phyloP scores from a whole-genome alignment of 2,113 vertebrate genomes.

The Crotalus tigris region DNA sequence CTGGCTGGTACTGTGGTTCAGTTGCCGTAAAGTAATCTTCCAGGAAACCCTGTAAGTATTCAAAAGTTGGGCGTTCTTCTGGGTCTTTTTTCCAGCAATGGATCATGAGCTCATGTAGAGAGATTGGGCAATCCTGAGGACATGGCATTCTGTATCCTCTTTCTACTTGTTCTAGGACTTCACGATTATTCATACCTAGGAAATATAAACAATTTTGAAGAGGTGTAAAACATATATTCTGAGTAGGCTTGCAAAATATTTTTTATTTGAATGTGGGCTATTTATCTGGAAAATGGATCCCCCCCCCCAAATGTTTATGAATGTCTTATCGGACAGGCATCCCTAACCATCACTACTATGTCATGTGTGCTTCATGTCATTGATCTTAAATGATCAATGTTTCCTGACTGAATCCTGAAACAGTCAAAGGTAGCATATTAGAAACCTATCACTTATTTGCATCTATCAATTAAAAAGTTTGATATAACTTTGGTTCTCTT shows the following conservation, averaged over 20 bases:
- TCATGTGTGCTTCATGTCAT: background rate
- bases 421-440: background rate
- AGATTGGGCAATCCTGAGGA: constrained; percentile 94
- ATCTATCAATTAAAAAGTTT: background rate
- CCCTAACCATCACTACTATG: background rate
- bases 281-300: background rate
- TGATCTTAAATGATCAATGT: background rate
- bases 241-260: background rate
- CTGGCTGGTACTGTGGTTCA: constrained; percentile 98
- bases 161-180: constrained; percentile 98
- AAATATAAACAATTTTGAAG: constrained; percentile 22
- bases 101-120: constrained; percentile 96
- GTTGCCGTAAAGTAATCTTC: constrained; percentile 99
- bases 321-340: background rate
- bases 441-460: background rate
- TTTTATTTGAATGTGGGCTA: background rate
- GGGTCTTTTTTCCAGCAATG: constrained; percentile 99
- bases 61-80: constrained; percentile 95
- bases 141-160: constrained; percentile 95
- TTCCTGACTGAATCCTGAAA: background rate
- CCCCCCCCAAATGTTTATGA: background rate
- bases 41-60: constrained; percentile 96
- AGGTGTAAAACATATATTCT: background rate
- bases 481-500: background rate
- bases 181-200: constrained; percentile 97